These are phyloP conservation scores for Neolamprologus fasciatus DNA, from an alignment of 2,113 vertebrate genomes.

Conservation along the genomic window DNA sequence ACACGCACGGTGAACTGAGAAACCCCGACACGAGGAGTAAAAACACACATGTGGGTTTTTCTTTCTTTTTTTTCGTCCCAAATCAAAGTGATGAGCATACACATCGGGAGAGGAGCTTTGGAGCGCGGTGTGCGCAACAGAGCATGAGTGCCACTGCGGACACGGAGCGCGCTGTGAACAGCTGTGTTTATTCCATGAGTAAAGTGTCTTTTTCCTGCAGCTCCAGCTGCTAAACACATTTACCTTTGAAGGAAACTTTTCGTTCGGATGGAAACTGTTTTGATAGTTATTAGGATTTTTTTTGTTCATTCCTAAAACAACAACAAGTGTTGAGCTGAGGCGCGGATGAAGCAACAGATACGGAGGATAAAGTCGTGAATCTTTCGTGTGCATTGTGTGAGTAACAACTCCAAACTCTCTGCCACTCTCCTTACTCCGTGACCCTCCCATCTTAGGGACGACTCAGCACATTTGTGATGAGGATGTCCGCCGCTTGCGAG, in stretches of 20 bases:
- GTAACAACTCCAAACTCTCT: background rate
- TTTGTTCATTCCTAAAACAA: background rate
- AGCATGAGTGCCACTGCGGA: slow-evolving; percentile 13
- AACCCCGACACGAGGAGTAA: background rate
- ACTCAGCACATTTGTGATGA: slow-evolving; percentile 45
- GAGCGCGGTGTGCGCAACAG: slow-evolving; percentile 16
- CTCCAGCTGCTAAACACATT: background rate
- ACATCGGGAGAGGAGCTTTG: background rate
- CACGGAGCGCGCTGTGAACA: background rate
- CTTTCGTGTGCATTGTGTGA: background rate
- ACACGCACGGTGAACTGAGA: slow-evolving; percentile 9
- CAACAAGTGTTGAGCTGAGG: background rate
- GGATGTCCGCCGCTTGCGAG: background rate
- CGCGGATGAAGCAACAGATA: background rate
- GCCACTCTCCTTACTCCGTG: background rate
- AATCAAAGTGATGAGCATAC: background rate
- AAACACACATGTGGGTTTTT: background rate
- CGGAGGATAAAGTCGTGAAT: background rate
- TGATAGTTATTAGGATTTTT: background rate
- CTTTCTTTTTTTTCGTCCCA: background rate
- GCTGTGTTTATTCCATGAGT: background rate
- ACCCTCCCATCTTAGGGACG: slow-evolving; percentile 4
- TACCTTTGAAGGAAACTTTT: background rate
- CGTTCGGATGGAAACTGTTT: background rate
- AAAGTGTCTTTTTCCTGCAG: background rate